Percentiles rank a stretch among this genome's conserved stretches.
Conservation (phyloP, 2,797 vertebrate genomes). For the Manis javanica region DNA sequence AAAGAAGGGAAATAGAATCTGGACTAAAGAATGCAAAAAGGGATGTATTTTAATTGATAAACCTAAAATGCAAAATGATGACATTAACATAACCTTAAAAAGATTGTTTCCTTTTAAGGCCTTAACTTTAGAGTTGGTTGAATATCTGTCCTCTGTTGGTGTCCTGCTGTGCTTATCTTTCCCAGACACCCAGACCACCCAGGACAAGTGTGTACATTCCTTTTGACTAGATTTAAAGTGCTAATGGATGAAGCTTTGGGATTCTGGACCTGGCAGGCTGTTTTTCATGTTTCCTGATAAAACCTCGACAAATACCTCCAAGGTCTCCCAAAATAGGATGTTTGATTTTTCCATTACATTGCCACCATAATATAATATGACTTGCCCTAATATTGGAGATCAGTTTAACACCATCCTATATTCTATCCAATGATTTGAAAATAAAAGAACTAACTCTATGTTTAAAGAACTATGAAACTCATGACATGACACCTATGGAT, state of each 20-base stretch:
- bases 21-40: background rate
- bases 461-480: slow-evolving; percentile 8
- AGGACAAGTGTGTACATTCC: background rate
- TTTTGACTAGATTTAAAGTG: slow-evolving; percentile 22
- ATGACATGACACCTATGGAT: background rate
- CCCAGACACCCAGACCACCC: background rate
- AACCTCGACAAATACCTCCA: slow-evolving; percentile 26
- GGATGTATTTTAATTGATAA: background rate
- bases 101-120: background rate
- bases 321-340: background rate
- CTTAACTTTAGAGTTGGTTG: background rate
- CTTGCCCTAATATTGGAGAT: background rate
- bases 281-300: slow-evolving; percentile 44
- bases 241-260: slow-evolving; percentile 35
- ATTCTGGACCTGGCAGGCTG: background rate
- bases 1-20: background rate
- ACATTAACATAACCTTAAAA: background rate
- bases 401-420: background rate
- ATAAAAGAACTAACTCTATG: background rate
- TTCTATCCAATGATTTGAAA: no score
- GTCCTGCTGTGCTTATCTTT: background rate
- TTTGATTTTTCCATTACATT: background rate
- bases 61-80: background rate
- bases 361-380: background rate
- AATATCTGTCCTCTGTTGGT: background rate